Evolutionary conservation across 2,888 invertebrate species (phyloP), one percentile per base, ranked within the genome.

Genomic region (Octonoba sinensis): DNA sequence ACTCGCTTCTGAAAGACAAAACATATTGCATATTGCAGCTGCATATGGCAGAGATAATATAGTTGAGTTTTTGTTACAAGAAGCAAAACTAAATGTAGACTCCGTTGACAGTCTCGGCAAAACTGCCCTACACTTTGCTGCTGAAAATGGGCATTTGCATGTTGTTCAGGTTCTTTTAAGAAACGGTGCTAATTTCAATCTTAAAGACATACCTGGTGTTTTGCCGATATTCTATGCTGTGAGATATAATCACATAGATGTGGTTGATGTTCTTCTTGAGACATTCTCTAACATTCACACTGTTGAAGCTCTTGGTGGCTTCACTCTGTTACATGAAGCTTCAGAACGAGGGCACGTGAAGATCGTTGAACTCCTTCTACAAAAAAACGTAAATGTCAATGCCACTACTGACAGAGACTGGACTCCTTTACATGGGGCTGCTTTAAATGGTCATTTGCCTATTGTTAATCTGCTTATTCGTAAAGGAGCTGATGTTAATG

Each of bases 91-190:
- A 20, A 8, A 27, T 64, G 27, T 71, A 20, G 16, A 71, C 47
- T 44, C 46, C 12, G 15, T 8, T 13, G 71, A 71, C 22, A 22
- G 54, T 13, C 3, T n/a, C 27, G n/a, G 93, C 2, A 99, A 99
- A 99, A 94, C 95, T 71, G 95, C 98, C 0, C 89, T 99, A 82
- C 98, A 99, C 90, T 97, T 96, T 8, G 97, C 97, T 44, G 87
- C 89, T 49, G 87, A 93, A 6, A 93, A 93, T 86, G 66, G 59
- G 11, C 46, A 36, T 0, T 24, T 24, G 57, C 27, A 46, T 20
- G 49, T 46, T 57, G 49, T 88, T 3, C 85, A 86, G 73, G 67
- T 86, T 46, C 84, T 90, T 6, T 77, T 90, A 74, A 89, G 91
- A n/a, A 90, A 91, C 71, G 95, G 95, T n/a, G 95, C 95, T 27